Base-by-base conservation (phyloP, 2,888 invertebrate genomes). In the Nemapogon koenigi region DNA sequence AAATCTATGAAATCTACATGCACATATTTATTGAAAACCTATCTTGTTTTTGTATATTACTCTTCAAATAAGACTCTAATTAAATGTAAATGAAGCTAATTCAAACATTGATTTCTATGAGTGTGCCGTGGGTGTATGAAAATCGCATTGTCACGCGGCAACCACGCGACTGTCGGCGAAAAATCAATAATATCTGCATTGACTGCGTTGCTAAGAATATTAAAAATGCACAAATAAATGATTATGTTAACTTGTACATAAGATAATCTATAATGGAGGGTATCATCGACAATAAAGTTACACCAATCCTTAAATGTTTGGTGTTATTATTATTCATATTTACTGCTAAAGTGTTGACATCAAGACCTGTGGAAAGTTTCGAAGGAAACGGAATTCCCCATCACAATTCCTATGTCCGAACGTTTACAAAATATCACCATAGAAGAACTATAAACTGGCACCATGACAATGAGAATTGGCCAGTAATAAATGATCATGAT, bases 361-460 rank as follows among this genome's bases (percentile, higher is more conserved):
- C 78, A 28, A 58, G 69, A 11, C 73, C 78, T 10, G 71, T 72
- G 46, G 76, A 76, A 40, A 51, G 59, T 19, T 61, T 65, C 25
- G 69, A 76, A 30, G 43, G 54, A 40, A 72, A 72, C 10, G 47
- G 60, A 55, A 11, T 75, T 42, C 70, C 73, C 25, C 66, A 69
- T 16, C 47, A 54, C 10, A 78, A 71, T 46, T 65, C 75, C 1
- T 78, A 72, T 49, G 73, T 76, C n/a, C 59, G 78, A 31, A 73
- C 75, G 3, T 78, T 76, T 44, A 76, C 73, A 1, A 78, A 76
- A 54, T 73, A 76, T 38, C 78, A 76, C 26, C 78, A 78, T 40
- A 65, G 72, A 47, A 58, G 78, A 41, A 70, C 71, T 14, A 71
- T 62, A 39, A 71, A 69, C 27, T 65, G 69, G 66, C 66, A n/a